Evolutionary conservation across 1,140 invertebrate species (phyloP).

Genomic region (Maniola jurtina): DNA sequence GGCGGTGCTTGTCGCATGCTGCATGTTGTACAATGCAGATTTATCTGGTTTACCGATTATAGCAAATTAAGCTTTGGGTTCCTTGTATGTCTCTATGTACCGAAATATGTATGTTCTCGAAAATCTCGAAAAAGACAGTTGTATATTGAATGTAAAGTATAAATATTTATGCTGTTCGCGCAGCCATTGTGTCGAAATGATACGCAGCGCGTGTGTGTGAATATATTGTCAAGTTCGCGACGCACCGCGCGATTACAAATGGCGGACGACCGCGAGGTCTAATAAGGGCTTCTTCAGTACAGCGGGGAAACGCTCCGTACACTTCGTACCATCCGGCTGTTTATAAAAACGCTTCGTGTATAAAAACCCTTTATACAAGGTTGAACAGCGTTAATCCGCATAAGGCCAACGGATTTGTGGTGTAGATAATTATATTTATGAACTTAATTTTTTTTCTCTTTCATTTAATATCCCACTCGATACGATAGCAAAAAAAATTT

Average conservation of each 20-base stretch:
- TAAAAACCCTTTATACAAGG: neutral
- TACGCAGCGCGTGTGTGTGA: conserved; percentile 20
- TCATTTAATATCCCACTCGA: no score
- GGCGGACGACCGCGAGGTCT: neutral
- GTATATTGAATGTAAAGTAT: conserved; percentile 6
- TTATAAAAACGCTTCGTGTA: neutral
- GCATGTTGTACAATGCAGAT: no score
- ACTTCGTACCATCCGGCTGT: no score
- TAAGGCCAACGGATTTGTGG: conserved; percentile 20
- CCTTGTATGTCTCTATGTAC: no score
- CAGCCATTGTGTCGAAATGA: conserved; percentile 2
- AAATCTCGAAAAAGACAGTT: neutral
- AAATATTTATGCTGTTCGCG: conserved; percentile 3
- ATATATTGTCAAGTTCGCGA: conserved; percentile 21
- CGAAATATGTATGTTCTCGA: no score
- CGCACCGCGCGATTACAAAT: conserved; percentile 12
- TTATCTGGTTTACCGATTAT: no score
- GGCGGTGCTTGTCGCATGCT: no score
- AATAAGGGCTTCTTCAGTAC: neutral
- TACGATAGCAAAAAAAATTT: no score
- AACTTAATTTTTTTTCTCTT: no score
- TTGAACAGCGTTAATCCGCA: conserved; percentile 11
- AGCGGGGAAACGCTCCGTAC: neutral
- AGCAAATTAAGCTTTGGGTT: no score
- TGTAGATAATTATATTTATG: no score